These are phyloP conservation scores for Subacronicta megacephala DNA, from an alignment of 2,888 invertebrate species.

Conservation along the genomic window DNA sequence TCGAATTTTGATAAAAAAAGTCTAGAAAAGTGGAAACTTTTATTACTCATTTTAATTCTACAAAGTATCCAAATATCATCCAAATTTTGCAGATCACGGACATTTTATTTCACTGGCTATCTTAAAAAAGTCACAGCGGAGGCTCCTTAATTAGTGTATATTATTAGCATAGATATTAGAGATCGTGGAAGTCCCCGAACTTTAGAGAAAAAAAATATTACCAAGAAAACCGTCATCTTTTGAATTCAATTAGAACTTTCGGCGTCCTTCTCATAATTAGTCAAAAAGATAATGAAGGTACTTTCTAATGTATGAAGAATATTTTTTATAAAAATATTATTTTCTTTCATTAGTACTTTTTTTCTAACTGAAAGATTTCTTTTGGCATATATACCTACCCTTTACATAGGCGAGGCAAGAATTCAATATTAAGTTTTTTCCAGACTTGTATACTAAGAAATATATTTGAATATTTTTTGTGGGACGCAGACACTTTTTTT, in stretches of 20 bases:
- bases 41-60: not conserved
- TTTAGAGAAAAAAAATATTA: conserved; percentile 49
- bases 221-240: conserved; percentile 35
- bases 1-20: too few species aligned
- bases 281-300: conserved; percentile 57
- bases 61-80: not conserved
- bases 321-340: conserved; percentile 48
- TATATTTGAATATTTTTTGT: conserved; percentile 1
- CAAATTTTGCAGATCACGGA: conserved; percentile 26
- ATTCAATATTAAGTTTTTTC: not conserved
- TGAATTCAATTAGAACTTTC: conserved; percentile 62
- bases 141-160: conserved; percentile 62
- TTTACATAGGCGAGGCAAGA: too few species aligned
- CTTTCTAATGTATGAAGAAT: conserved; percentile 41
- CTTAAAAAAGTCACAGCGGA: conserved; percentile 35
- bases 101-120: conserved; percentile 53
- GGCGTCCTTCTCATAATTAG: conserved; percentile 56
- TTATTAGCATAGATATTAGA: conserved; percentile 66
- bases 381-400: not conserved
- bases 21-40: too few species aligned
- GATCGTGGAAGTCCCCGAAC: conserved; percentile 34
- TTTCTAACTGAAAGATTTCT: conserved; percentile 23
- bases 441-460: not conserved
- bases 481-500: not conserved
- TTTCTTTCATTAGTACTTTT: conserved; percentile 32